Base-by-base conservation (phyloP, 1,140 invertebrate genomes). In the Dolichoris vasculosae region DNA sequence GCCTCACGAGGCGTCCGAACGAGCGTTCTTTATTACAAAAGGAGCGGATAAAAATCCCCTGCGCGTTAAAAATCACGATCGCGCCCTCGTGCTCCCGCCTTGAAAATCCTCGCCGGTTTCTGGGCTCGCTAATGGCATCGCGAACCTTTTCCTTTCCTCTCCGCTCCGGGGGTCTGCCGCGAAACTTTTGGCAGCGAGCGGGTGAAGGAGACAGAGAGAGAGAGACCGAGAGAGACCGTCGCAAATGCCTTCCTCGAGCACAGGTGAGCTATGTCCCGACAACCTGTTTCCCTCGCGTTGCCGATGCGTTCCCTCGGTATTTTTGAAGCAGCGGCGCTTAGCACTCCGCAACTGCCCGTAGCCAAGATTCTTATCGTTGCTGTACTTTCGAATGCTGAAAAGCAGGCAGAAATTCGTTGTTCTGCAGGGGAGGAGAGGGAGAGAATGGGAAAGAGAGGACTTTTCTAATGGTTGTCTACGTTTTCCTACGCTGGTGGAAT, bases 391-490 rank as follows among this genome's bases (percentile, higher is more conserved):
- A 6, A 23, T 11, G 23, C 32, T 46, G 40, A 46, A 67, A 64
- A 80, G 26, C 26, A 63, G 23, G 59, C 59, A 40, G 78, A 80
- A 43, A 30, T 80, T 67, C 40, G 26, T 80, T 67, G 78, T 38
- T 40, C 20, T 26, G 46, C 38, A 13, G n/a, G 9, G 69, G 0
- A 8, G 13, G 9, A 43, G 9, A 40, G 0, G 1, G 13, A 7
- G n/a, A 1, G 15, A 11, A 69, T 30, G 17, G 35, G 4, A 38
- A 13, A 13, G 67, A 35, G 67, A 69, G 67, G 69, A 43, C 17
- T 73, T 73, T 73, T 43, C 69, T 73, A 80, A 80, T 46, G 59
- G 55, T 59, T n/a, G n/a, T n/a, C n/a, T n/a, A n/a, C n/a, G n/a
- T n/a, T 63, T 63, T 63, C n/a, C 35, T 35, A 20, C 43, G 8